phyloP scores from a whole-genome alignment of 2,888 invertebrate genomes.

The Andrena fulva region DNA sequence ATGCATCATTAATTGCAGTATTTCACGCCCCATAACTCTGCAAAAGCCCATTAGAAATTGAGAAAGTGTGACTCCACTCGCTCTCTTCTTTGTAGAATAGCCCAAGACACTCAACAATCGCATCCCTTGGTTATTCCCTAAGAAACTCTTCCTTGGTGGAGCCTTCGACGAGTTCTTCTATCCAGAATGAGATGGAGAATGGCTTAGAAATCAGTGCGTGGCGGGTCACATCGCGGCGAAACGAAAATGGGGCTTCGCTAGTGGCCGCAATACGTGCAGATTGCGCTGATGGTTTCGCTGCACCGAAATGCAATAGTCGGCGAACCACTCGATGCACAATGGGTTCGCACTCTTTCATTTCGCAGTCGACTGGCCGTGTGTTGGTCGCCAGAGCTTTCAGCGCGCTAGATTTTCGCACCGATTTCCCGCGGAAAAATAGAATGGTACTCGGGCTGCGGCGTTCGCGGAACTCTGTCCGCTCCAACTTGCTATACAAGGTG shows the following conservation, averaged over 20 bases:
- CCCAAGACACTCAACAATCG: too few relatives aligned
- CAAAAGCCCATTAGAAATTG: too few relatives aligned
- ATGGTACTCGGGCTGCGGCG: neutral
- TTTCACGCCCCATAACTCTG: too few relatives aligned
- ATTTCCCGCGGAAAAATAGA: constrained; percentile 26
- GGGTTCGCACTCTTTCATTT: constrained; percentile 36
- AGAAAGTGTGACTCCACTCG: too few relatives aligned
- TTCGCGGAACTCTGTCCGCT: constrained; percentile 11
- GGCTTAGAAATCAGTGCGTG: constrained; percentile 5
- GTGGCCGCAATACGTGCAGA: constrained; percentile 24
- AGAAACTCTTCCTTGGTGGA: too few relatives aligned
- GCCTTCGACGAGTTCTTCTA: too few relatives aligned
- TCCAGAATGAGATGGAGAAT: too few relatives aligned
- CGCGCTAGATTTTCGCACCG: constrained; percentile 6
- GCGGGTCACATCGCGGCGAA: neutral
- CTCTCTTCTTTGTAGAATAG: too few relatives aligned
- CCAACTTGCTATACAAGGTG: constrained; percentile 3
- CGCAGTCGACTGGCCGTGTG: neutral
- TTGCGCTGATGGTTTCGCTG: constrained; percentile 28
- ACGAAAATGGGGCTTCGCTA: constrained; percentile 25
- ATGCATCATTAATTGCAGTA: too few relatives aligned
- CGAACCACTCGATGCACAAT: constrained; percentile 40
- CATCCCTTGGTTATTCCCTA: too few relatives aligned
- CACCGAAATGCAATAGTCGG: constrained; percentile 16
- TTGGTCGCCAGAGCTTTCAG: neutral